Evolutionary conservation across 2,797 vertebrate genomes (phyloP), one percentile per base, ranked within the genome.

Genomic region (Myotis pilosus): DNA sequence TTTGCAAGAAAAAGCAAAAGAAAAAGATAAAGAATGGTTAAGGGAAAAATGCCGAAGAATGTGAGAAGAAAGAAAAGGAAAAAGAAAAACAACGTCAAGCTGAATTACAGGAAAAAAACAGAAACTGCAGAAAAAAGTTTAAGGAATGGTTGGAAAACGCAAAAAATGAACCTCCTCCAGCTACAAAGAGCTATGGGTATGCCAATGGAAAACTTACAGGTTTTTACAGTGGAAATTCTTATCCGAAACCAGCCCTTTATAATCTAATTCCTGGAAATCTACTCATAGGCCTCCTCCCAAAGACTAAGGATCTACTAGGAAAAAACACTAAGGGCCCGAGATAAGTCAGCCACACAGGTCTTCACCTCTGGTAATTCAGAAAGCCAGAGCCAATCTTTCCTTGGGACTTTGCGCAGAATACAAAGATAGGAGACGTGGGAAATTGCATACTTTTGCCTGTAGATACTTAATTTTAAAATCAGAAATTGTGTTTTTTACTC

Each of bases 251-350:
- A 95, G 97, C 98, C 79, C 99, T 99, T 96, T 99, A 96, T 98
- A 99, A 99, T 96, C 99, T 99, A 9, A 97, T 99, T 97, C 99
- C 66, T 99, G 99, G 99, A 99, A 99, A 94, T 99, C 99, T 0
- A 97, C 99, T 93, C 99, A 97, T 17, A 80, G 98, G 36, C 99
- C 99, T 53, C 98, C 98, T 93, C 96, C 98, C 47, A 97, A 97
- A 86, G 97, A 98, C 97, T 2, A 95, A 96, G 76, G 94, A 87
- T 95, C 62, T 96, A 6, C 89, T 96, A 12, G 49, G 15, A 57
- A 99, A 98, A 90, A 98, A 94, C 91, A 98, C 57, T 94, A 98
- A 97, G 97, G 96, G 90, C 86, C 96, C 89, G n/a, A 78, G 8
- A 96, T 93, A 47, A 97, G 92, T 93, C 97, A 97, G 19, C 72